Base-by-base conservation (phyloP, 2,888 invertebrate species). In the Macrosoma leucophasiata region DNA sequence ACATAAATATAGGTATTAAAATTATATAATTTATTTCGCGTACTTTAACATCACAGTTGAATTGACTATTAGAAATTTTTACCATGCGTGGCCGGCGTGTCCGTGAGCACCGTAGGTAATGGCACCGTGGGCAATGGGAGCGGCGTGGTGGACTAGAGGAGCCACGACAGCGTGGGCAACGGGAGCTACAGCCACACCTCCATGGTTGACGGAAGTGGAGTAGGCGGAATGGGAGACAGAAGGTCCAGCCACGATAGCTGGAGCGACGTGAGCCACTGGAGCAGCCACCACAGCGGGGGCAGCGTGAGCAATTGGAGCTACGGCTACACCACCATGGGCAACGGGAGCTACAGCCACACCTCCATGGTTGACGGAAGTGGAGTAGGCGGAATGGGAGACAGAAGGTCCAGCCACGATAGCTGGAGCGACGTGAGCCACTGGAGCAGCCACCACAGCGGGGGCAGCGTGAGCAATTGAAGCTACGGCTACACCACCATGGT, bases 201-300 rank as follows among this genome's bases (percentile, higher is more conserved):
- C n/a, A n/a, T n/a, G n/a, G n/a, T n/a, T n/a, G n/a, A n/a, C n/a
- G n/a, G n/a, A n/a, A n/a, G n/a, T n/a, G n/a, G n/a, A n/a, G n/a
- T n/a, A n/a, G n/a, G n/a, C n/a, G n/a, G n/a, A n/a, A n/a, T n/a
- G n/a, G n/a, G n/a, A n/a, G n/a, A n/a, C n/a, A n/a, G n/a, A n/a
- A n/a, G n/a, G n/a, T n/a, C n/a, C n/a, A n/a, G n/a, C n/a, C n/a
- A n/a, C n/a, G n/a, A n/a, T n/a, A n/a, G 41, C 27, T 11, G 41
- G 39, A 6, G 64, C 63, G 36, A 45, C 44, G 39, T 52, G 49
- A 12, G 52, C 53, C 31, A 66, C 60, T n/a, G 50, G 40, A 21
- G 42, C 27, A 11, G n/a, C n/a, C n/a, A n/a, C n/a, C n/a, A n/a
- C n/a, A n/a, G 38, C 29, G 22, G 30, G 36, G n/a, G 41, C 39